Conservation (phyloP, 2,797 vertebrate genomes). For the Antennarius maculatus region DNA sequence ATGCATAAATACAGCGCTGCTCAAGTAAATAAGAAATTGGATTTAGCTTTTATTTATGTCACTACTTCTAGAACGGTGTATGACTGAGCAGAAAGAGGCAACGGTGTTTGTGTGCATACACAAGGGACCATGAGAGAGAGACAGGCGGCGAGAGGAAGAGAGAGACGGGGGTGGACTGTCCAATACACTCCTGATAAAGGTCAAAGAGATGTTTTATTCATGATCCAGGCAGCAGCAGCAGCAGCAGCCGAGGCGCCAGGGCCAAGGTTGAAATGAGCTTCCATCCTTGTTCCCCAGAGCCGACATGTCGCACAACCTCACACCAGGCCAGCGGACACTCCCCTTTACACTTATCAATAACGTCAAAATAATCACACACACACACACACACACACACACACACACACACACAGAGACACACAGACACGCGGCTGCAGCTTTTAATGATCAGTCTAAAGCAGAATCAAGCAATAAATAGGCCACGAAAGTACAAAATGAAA, state of each 20-base stretch:
- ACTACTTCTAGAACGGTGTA: constrained; percentile 13
- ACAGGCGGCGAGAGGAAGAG: constrained; percentile 53
- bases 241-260: constrained; percentile 66
- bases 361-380: constrained; percentile 54
- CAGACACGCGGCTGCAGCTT: constrained; percentile 24
- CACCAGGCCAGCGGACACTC: constrained; percentile 55
- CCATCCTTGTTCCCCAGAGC: constrained; percentile 67
- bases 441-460: constrained; percentile 13
- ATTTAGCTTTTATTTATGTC: constrained; percentile 5
- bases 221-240: constrained; percentile 53
- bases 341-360: constrained; percentile 64
- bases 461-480: constrained; percentile 18
- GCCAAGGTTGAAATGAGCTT: constrained; percentile 82
- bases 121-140: constrained; percentile 64
- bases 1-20: background rate
- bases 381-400: constrained; percentile 46
- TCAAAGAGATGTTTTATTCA: constrained; percentile 85
- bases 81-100: constrained; percentile 38
- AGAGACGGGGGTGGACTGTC: constrained; percentile 75
- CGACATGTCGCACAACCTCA: constrained; percentile 54
- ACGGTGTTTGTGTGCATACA: constrained; percentile 56
- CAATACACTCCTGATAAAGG: constrained; percentile 83
- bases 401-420: constrained; percentile 42
- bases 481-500: constrained; percentile 4
- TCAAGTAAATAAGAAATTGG: constrained; percentile 3